Conservation (phyloP, 1,140 invertebrate species). For the Drosophila suzukii region DNA sequence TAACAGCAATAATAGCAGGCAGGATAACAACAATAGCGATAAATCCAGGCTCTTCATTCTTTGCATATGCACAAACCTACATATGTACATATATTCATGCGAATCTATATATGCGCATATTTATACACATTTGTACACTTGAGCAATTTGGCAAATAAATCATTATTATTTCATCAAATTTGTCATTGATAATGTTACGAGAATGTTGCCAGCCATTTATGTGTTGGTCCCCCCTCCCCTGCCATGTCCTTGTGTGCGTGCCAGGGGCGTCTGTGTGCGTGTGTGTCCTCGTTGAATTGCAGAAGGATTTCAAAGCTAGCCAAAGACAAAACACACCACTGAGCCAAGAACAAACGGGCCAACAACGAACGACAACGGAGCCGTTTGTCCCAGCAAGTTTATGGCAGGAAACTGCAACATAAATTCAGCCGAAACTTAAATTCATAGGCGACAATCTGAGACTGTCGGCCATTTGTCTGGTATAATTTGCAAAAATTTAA, state of each 20-base stretch:
- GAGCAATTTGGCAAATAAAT: slow-evolving; percentile 81
- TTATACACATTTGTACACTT: slow-evolving; percentile 63
- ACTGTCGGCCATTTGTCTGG: slow-evolving; percentile 5
- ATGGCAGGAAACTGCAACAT: slow-evolving; percentile 46
- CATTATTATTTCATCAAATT: slow-evolving; percentile 83
- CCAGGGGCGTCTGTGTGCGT: neutral
- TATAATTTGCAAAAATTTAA: slow-evolving; percentile 26
- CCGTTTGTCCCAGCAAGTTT: slow-evolving; percentile 43
- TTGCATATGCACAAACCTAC: slow-evolving; percentile 43
- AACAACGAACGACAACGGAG: slow-evolving; percentile 10
- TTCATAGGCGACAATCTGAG: slow-evolving; percentile 20
- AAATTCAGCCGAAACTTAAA: slow-evolving; percentile 39
- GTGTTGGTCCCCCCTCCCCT: slow-evolving; percentile 3
- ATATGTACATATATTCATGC: slow-evolving; percentile 10
- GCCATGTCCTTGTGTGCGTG: neutral
- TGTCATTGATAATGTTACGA: slow-evolving; percentile 77
- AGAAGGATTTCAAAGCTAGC: slow-evolving; percentile 41
- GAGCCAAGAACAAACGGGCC: slow-evolving; percentile 30
- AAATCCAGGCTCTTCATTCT: slow-evolving; percentile 67
- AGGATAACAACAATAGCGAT: slow-evolving; percentile 49
- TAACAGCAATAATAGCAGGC: slow-evolving; percentile 1
- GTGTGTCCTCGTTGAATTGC: slow-evolving; percentile 10
- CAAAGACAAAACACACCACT: slow-evolving; percentile 49
- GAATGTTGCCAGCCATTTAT: slow-evolving; percentile 61
- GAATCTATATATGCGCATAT: slow-evolving; percentile 42